phyloP scores from a whole-genome alignment of 1,140 invertebrate species.

The Pseudomyrmex dendroicus region DNA sequence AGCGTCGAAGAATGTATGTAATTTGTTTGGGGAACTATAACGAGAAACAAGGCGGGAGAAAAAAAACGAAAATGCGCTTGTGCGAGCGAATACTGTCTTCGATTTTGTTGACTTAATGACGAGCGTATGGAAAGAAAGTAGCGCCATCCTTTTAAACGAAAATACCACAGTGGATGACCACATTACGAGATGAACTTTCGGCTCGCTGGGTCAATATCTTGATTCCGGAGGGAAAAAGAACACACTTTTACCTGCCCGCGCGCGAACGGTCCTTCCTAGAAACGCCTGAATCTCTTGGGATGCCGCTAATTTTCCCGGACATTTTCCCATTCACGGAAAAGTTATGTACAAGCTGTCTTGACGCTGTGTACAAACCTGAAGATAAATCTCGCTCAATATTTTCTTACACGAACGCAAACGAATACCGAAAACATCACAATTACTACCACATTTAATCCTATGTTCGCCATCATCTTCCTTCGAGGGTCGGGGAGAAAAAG shows the following conservation, averaged over 20 bases:
- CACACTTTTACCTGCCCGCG: slow-evolving; percentile 33
- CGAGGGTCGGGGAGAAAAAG: too few relatives aligned
- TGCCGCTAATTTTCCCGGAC: slow-evolving; percentile 1
- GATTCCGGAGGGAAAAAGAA: not conserved
- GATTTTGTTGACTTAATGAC: not conserved
- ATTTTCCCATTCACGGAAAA: slow-evolving; percentile 15
- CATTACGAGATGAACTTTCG: slow-evolving; percentile 16
- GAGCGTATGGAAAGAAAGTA: not conserved
- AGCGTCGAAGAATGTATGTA: slow-evolving; percentile 11
- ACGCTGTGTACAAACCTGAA: too few relatives aligned
- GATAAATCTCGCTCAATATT: not conserved
- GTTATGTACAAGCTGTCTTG: not conserved
- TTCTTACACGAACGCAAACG: not conserved
- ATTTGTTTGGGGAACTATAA: not conserved
- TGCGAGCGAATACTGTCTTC: not conserved
- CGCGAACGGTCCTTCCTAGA: slow-evolving; percentile 29
- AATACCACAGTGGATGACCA: too few relatives aligned
- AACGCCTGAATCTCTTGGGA: not conserved
- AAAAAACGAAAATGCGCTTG: not conserved
- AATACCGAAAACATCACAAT: slow-evolving; percentile 6
- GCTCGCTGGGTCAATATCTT: slow-evolving; percentile 29
- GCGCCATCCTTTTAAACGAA: not conserved
- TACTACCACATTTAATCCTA: not conserved
- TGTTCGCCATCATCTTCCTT: not conserved
- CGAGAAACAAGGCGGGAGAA: too few relatives aligned